Evolutionary conservation across 2,113 vertebrate genomes (phyloP).

Genomic region (Gallinago jamesoni): DNA sequence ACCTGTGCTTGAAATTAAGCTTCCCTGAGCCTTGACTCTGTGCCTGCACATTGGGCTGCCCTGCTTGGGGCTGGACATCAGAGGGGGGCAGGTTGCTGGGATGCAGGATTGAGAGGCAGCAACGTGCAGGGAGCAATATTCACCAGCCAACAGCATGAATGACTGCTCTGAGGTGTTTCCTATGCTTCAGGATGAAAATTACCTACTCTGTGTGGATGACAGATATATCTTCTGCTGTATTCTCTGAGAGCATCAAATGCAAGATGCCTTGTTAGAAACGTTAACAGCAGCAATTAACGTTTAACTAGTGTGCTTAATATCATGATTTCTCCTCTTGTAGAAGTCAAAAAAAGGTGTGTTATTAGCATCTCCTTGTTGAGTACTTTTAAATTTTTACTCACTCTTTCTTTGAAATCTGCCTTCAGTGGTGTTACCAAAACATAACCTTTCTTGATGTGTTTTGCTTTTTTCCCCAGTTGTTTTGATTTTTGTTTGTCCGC

Average conservation of each 20-base stretch:
- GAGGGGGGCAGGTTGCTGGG: accelerated
- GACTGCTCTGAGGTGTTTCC: background rate
- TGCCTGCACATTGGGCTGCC: background rate
- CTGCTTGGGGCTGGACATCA: background rate
- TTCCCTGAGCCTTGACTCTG: background rate
- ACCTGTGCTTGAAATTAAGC: background rate
- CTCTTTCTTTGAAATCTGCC: background rate
- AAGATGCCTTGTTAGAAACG: background rate
- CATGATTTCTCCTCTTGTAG: background rate
- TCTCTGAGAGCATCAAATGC: background rate
- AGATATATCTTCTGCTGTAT: background rate
- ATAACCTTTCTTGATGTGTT: background rate
- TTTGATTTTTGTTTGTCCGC: background rate
- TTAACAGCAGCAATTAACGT: background rate
- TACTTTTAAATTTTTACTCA: background rate
- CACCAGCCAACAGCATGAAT: too few relatives aligned
- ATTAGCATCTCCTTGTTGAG: background rate
- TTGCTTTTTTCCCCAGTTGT: background rate
- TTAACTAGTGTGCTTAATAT: background rate
- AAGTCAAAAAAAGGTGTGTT: background rate
- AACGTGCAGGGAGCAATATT: background rate
- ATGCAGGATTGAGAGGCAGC: accelerated
- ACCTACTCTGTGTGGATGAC: too few relatives aligned
- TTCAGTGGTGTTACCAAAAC: background rate
- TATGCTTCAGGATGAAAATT: background rate